A percentile compares a stretch with the other conserved stretches of the same genome.
Conservation (phyloP, 2,113 vertebrate species). For the Rhinopithecus roxellana region DNA sequence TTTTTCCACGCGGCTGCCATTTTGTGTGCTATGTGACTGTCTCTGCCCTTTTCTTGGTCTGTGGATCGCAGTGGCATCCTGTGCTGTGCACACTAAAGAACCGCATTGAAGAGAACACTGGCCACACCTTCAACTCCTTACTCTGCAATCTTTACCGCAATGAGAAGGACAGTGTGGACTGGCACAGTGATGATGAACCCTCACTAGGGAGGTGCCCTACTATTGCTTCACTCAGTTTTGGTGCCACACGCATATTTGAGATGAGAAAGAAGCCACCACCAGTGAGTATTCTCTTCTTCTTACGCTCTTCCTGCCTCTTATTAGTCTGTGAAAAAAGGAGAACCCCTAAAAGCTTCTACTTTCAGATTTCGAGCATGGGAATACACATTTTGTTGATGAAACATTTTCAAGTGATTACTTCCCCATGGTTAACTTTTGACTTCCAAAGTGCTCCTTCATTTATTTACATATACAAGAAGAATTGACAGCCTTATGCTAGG, state of each 20-base stretch:
- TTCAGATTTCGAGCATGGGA: background rate
- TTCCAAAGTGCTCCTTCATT: background rate
- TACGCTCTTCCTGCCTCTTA: background rate
- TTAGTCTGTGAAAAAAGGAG: background rate
- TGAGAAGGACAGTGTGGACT: conserved; percentile 95
- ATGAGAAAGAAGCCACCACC: conserved; percentile 93
- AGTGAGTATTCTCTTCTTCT: conserved; percentile 83
- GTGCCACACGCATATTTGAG: conserved; percentile 93
- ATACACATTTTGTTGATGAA: background rate
- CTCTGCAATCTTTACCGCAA: conserved; percentile 95
- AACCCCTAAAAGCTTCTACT: background rate
- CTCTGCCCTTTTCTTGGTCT: background rate
- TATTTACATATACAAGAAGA: background rate
- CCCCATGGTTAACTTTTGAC: background rate
- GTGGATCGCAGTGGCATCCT: conserved; percentile 90
- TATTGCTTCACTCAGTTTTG: conserved; percentile 95
- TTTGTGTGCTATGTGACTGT: accelerated
- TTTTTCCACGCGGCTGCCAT: background rate
- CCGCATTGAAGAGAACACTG: conserved; percentile 82
- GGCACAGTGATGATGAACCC: conserved; percentile 95
- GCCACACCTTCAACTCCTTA: conserved; percentile 92
- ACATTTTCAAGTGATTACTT: background rate
- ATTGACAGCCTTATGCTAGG: background rate
- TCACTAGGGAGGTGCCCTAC: conserved; percentile 87
- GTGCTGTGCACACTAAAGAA: conserved; percentile 85